A percentile compares a stretch with the other conserved stretches of the same genome.
These are phyloP conservation scores for sheep (Ovis aries) DNA, from an alignment of 2,113 vertebrate species.

Conservation along the genomic window DNA sequence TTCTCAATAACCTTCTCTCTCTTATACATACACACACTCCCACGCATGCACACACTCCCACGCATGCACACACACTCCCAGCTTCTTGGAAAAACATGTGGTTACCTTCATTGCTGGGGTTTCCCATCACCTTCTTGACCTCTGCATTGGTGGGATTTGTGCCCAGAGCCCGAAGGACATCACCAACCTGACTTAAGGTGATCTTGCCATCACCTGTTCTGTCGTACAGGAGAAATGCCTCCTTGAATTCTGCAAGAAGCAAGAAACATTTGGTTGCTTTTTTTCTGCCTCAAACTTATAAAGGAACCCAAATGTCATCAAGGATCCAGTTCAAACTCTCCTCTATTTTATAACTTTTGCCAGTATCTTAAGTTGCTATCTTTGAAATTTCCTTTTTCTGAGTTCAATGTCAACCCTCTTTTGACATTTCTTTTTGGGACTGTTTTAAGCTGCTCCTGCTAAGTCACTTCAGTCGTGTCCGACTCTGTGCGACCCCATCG, in stretches of 20 bases:
- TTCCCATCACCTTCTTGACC: constrained; percentile 89
- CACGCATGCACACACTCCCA: neutral
- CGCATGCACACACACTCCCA: neutral
- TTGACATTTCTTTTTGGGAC: neutral
- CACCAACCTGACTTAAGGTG: constrained; percentile 91
- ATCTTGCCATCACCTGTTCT: constrained; percentile 95
- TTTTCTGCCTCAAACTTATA: neutral
- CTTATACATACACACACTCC: neutral
- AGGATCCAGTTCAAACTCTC: neutral
- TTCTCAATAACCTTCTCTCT: neutral
- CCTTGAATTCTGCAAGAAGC: constrained; percentile 94
- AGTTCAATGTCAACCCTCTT: neutral
- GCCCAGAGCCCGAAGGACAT: constrained; percentile 95
- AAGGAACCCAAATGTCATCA: neutral
- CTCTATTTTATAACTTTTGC: neutral
- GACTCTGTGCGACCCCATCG: too few relatives aligned
- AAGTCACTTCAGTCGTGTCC: too few relatives aligned
- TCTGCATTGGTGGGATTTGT: constrained; percentile 97
- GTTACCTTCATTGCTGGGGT: constrained; percentile 90
- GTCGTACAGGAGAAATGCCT: constrained; percentile 98
- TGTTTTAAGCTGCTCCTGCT: neutral
- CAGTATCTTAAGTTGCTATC: neutral
- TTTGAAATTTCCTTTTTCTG: neutral
- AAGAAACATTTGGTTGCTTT: neutral
- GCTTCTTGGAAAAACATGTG: neutral